Base-by-base conservation (phyloP, 2,888 invertebrate genomes). In the Agrochola circellaris region DNA sequence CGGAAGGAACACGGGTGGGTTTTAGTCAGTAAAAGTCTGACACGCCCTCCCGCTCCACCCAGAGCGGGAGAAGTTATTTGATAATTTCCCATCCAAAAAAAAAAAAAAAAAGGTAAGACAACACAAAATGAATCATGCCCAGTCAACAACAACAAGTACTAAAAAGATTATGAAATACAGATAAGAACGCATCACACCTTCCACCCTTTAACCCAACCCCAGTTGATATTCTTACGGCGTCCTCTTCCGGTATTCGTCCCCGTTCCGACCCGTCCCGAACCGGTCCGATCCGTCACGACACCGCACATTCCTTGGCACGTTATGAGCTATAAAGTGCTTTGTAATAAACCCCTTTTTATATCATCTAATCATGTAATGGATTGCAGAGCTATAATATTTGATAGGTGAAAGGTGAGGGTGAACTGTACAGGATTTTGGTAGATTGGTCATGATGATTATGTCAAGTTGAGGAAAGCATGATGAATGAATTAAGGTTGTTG, bases 321-420 rank as follows among this genome's bases (percentile, higher is more conserved):
- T 83, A 86, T 86, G 78, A 73, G 42, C 64, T 60, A 86, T 83
- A 86, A 86, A 86, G 62, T 72, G 86, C 83, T 77, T 65, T 71
- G 86, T 77, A 83, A 83, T 83, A 83, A 83, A 83, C 86, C 86
- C 86, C 73, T 82, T 86, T 85, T 86, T 83, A 86, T 77, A 83
- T 83, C 48, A 83, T 83, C 48, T 71, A 73, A 83, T 86, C 78
- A 70, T 64, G 84, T 86, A 73, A 83, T 83, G 83, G 73, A 86
- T 86, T 86, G 83, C 38, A 62, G 17, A 65, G n/a, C 72, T 48
- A 86, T 86, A 26, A 77, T 71, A 48, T 73, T 83, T 70, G 64
- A 51, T 56, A 67, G 69, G 69, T 60, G n/a, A 42, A 69, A 77
- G 83, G 77, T 77, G 45, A 76, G 64, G 60, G 38, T 11, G 38